phyloP scores from a whole-genome alignment of 2,797 vertebrate genomes.

The Serranus cabrilla region DNA sequence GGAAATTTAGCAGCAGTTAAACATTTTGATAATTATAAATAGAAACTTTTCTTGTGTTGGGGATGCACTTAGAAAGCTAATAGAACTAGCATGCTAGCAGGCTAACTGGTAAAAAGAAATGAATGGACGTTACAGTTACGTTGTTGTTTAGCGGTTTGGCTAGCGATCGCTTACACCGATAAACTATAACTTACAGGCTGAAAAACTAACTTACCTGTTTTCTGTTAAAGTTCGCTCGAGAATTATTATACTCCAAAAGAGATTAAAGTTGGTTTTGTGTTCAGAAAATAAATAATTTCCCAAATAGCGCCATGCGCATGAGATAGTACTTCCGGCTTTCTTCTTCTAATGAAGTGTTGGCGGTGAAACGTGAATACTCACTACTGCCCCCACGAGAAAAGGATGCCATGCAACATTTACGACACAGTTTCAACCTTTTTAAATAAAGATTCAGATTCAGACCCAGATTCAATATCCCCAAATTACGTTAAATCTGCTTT shows the following conservation, averaged over 20 bases:
- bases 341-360: slow-evolving; percentile 31
- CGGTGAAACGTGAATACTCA: neutral
- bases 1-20: fast-evolving
- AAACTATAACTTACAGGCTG: fast-evolving
- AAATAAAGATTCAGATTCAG: too few relatives aligned
- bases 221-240: neutral
- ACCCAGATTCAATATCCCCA: too few relatives aligned
- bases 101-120: slow-evolving; percentile 58
- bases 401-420: fast-evolving
- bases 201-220: slow-evolving; percentile 55
- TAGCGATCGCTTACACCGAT: neutral
- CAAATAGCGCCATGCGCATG: slow-evolving; percentile 78
- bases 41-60: fast-evolving
- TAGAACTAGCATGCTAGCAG: slow-evolving; percentile 49
- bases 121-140: slow-evolving; percentile 77
- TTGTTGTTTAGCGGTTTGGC: slow-evolving; percentile 20
- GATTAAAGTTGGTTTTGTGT: neutral
- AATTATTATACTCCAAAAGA: neutral
- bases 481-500: too few relatives aligned
- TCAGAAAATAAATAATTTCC: slow-evolving; percentile 44
- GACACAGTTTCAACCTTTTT: neutral
- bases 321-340: slow-evolving; percentile 55
- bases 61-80: neutral
- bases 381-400: slow-evolving; percentile 14
- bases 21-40: neutral